Base-by-base conservation (phyloP, 2,113 vertebrate genomes). In the Monopterus albus region DNA sequence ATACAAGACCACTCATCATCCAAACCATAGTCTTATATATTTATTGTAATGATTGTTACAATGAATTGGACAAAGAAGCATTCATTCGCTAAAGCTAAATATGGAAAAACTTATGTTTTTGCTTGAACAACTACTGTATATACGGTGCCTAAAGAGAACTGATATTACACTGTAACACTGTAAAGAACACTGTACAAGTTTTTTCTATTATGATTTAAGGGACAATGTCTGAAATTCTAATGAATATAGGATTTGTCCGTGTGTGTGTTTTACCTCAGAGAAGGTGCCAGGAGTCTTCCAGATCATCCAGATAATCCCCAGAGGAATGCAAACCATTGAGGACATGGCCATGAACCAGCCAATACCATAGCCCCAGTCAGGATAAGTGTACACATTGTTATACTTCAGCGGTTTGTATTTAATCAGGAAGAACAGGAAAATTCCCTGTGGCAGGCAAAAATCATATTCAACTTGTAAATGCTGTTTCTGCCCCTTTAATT, bases 311-410 rank as follows among this genome's bases (percentile, higher is more conserved):
- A 94, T 86, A 5, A 98, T 90, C 80, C 97, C 97, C 59, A 99
- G 61, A 0, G 98, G 98, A 77, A 99, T 97, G 74, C 98, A 99
- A 43, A 99, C 87, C 98, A 99, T 99, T 14, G 98, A 99, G 31
- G 98, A 98, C 61, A 99, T 93, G 0, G 98, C 98, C 96, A 99
- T 98, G 88, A 97, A 95, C 98, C 97, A 99, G n/a, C 98, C 98
- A 1, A 99, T 96, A 5, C 95, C 96, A 0, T 99, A 98, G 74
- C 98, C 98, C 98, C 98, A 99, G 89, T 96, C 91, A 0, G 98
- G 98, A 75, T 99, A 99, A 1, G 90, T 95, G 85, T 99, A 99
- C n/a, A 96, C 66, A 0, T 99, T 99, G 91, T 99, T 99, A 89
- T 99, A 99, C 78, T 97, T 99, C 74, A 99, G 91, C 0, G 98